Base-by-base conservation (phyloP, 2,888 invertebrate species). In the Osedax frankpressi region DNA sequence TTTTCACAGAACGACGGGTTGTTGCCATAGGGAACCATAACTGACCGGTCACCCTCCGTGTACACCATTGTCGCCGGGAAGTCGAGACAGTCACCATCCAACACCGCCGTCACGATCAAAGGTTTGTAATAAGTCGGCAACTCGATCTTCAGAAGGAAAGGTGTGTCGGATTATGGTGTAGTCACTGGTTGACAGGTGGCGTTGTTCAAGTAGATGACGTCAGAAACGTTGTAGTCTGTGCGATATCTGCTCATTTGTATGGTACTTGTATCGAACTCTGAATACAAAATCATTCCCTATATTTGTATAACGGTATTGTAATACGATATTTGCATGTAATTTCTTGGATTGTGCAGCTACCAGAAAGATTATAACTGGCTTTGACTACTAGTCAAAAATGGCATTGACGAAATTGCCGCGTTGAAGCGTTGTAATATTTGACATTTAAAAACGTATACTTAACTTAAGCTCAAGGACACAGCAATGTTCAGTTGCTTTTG, bases 181-280 rank as follows among this genome's bases (percentile, higher is more conserved):
- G 65, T 65, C 65, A 65, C 65, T 65, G 11, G 65, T 24, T 65
- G 65, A 19, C 65, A 65, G 65, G 65, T 65, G 65, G 65, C 65
- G 65, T 65, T 65, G 65, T 65, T 65, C 65, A 65, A 19, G 65
- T 65, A 27, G 25, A 24, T 65, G 65, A 65, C 65, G 24, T 65
- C 65, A 65, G 65, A 65, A 19, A 19, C 65, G 25, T 65, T 65
- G 65, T 65, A 65, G 65, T 65, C 65, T 19, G 11, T 65, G 65
- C 65, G 65, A 65, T 65, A 65, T n/a, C 65, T 28, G 25, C 65
- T 65, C 65, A 65, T 65, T 65, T 65, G 25, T 11, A 65, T 65
- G n/a, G 65, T 65, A 19, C 65, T 65, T 65, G 24, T 14, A 25
- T 65, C 65, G 65, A 65, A 65, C 2, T 24, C 65, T 65, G 65